Conservation (phyloP, 2,888 invertebrate genomes). For the Pandemis heparana region DNA sequence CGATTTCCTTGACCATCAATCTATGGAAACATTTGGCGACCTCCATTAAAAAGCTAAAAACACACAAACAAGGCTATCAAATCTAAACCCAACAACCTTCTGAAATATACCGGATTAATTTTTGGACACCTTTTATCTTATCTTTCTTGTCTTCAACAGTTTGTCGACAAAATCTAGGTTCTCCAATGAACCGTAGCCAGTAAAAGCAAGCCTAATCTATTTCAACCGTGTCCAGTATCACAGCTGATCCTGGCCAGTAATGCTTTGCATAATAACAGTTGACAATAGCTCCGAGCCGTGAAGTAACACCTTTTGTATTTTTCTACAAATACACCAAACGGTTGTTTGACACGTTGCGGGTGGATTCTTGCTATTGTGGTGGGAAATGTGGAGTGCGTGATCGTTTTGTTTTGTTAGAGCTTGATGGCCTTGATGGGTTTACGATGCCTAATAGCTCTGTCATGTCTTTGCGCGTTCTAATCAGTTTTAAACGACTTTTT, state of each 20-base stretch:
- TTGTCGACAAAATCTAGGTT: neutral
- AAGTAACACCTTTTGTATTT: slow-evolving; percentile 52
- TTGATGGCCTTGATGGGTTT: neutral
- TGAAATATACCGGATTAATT: no score
- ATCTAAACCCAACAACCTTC: no score
- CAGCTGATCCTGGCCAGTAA: slow-evolving; percentile 51
- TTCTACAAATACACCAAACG: slow-evolving; percentile 23
- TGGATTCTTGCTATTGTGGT: slow-evolving; percentile 26
- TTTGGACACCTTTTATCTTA: no score
- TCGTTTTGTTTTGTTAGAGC: neutral
- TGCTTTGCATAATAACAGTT: slow-evolving; percentile 61
- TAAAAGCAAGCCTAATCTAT: slow-evolving; percentile 4
- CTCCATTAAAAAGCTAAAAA: no score
- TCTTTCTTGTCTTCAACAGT: no score
- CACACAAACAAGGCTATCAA: no score
- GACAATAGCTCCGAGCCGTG: slow-evolving; percentile 61
- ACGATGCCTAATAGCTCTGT: no score
- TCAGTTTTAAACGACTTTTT: no score
- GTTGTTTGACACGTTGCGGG: slow-evolving; percentile 21
- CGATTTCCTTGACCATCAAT: no score
- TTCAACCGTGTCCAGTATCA: slow-evolving; percentile 21
- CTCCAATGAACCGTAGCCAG: neutral
- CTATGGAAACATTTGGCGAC: no score
- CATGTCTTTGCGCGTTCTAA: no score
- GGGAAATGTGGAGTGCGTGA: slow-evolving; percentile 21